Percentiles rank a stretch among this genome's conserved stretches.
phyloP scores from a whole-genome alignment of 2,888 invertebrate genomes.

The Germaria angustata region DNA sequence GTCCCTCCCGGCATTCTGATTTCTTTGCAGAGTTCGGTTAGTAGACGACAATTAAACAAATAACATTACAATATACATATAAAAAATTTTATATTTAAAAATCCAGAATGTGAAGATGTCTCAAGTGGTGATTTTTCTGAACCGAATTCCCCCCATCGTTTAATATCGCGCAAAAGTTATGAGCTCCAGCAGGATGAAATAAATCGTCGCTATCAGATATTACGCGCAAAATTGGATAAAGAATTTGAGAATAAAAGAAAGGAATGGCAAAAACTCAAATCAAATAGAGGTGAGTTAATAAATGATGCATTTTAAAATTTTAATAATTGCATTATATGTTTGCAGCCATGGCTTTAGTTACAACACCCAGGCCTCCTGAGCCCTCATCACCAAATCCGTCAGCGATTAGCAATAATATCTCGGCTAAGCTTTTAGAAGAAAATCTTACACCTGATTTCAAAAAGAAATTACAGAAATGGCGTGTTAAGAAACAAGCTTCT shows the following conservation, averaged over 20 bases:
- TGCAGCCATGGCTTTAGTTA: slow-evolving; percentile 64
- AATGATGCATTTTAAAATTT: background rate
- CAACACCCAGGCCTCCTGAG: slow-evolving; percentile 72
- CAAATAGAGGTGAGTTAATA: slow-evolving; percentile 70
- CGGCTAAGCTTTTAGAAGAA: slow-evolving; percentile 82
- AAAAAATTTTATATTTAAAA: no score
- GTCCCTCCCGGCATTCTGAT: slow-evolving; percentile 84
- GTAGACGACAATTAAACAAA: slow-evolving; percentile 70
- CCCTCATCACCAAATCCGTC: slow-evolving; percentile 73
- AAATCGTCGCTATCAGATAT: slow-evolving; percentile 85
- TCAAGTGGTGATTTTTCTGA: slow-evolving; percentile 81
- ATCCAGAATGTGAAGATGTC: slow-evolving; percentile 78
- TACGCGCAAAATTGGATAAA: slow-evolving; percentile 86
- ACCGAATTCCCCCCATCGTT: slow-evolving; percentile 78
- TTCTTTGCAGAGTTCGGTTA: slow-evolving; percentile 85
- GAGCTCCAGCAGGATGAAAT: slow-evolving; percentile 83
- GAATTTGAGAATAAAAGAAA: slow-evolving; percentile 88
- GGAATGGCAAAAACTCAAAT: slow-evolving; percentile 82
- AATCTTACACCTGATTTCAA: slow-evolving; percentile 89
- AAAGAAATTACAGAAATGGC: slow-evolving; percentile 93
- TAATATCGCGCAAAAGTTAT: slow-evolving; percentile 73
- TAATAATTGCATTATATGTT: no score
- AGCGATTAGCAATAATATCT: slow-evolving; percentile 72
- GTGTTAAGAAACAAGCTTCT: slow-evolving; percentile 81
- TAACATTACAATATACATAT: no score